Conservation (phyloP, 2,113 vertebrate genomes). For the Mesembrinibis cayennensis region DNA sequence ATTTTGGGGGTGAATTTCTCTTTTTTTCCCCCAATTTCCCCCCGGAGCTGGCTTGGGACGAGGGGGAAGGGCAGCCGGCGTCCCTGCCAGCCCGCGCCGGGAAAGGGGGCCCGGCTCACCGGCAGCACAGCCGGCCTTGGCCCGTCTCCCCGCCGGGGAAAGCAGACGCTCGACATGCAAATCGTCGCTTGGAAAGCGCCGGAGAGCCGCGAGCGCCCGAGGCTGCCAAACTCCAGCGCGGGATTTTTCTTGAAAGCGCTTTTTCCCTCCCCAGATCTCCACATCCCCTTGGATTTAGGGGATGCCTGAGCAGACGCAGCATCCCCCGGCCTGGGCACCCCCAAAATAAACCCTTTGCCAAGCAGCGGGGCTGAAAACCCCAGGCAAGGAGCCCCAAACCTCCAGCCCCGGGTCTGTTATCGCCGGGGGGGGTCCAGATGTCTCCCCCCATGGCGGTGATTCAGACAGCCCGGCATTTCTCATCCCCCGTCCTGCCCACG, state of each 20-base stretch:
- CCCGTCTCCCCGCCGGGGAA: background rate
- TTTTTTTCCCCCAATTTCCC: rapidly evolving
- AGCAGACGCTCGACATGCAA: background rate
- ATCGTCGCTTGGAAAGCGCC: background rate
- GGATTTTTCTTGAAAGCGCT: background rate
- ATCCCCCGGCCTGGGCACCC: rapidly evolving
- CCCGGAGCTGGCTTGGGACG: background rate
- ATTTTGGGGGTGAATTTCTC: rapidly evolving
- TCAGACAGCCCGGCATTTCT: background rate
- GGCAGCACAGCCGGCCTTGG: background rate
- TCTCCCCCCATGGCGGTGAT: background rate
- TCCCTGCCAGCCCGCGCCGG: background rate
- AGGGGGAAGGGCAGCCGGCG: background rate
- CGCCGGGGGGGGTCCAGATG: background rate
- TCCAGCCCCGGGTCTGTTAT: background rate
- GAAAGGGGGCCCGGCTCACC: background rate
- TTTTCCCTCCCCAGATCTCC: background rate
- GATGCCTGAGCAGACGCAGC: rapidly evolving
- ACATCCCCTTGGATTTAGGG: background rate
- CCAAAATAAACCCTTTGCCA: background rate
- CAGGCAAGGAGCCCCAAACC: background rate
- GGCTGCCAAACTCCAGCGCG: background rate
- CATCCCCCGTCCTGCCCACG: background rate
- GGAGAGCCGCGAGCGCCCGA: background rate
- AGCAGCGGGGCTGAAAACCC: background rate